Percentiles rank a stretch among this genome's conserved stretches.
Evolutionary conservation across 1,140 invertebrate genomes (phyloP).

Genomic region (Druon quercuslanigerum): DNA sequence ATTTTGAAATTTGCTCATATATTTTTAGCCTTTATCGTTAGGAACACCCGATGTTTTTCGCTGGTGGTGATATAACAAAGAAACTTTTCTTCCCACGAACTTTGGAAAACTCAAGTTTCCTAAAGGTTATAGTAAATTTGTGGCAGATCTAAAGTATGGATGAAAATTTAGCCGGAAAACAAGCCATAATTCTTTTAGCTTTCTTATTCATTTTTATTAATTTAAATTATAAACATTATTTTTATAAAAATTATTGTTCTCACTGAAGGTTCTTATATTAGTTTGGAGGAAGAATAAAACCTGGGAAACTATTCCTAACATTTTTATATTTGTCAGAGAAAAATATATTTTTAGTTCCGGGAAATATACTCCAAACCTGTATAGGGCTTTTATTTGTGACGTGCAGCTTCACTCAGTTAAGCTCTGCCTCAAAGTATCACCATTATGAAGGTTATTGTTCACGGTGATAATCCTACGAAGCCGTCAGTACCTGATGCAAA

Average conservation of each 20-base stretch:
- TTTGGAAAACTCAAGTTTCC: constrained; percentile 4
- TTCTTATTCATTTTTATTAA: too few relatives aligned
- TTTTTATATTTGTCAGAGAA: too few relatives aligned
- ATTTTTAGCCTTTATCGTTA: constrained; percentile 24
- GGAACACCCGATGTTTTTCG: constrained; percentile 25
- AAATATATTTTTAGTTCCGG: too few relatives aligned
- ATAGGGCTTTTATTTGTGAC: neutral
- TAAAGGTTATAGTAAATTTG: constrained; percentile 24
- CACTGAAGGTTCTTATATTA: neutral
- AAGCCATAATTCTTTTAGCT: neutral
- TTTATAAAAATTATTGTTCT: too few relatives aligned
- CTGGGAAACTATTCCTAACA: too few relatives aligned
- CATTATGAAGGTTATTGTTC: constrained; percentile 29
- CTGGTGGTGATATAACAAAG: constrained; percentile 17
- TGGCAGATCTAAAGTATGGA: neutral
- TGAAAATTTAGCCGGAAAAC: neutral
- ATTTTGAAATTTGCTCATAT: constrained; percentile 20
- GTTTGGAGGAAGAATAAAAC: neutral
- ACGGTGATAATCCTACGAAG: neutral
- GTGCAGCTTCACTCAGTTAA: neutral
- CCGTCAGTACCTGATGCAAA: neutral
- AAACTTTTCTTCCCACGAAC: constrained; percentile 9
- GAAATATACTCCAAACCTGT: too few relatives aligned
- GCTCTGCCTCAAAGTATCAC: neutral
- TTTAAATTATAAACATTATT: too few relatives aligned